Evolutionary conservation across 2,797 vertebrate genomes (phyloP).

Genomic region (Podargus strigoides): DNA sequence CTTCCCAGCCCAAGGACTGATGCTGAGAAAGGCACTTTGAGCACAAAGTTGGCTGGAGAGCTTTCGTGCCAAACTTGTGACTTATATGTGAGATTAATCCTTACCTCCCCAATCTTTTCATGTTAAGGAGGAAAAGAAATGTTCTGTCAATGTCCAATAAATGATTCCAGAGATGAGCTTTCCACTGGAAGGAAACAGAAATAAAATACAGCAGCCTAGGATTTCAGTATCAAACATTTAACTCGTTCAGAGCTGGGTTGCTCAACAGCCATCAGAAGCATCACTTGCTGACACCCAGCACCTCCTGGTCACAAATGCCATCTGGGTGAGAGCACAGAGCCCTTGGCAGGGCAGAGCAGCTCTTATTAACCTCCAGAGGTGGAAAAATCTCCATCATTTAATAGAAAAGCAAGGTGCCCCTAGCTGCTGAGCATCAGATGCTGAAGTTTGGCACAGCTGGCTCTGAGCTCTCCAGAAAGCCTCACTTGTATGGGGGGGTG

Average conservation of each 20-base stretch:
- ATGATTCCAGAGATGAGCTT: background rate
- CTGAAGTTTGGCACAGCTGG: background rate
- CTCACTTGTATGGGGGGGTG: rapidly evolving
- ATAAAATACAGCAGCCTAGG: background rate
- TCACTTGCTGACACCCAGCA: background rate
- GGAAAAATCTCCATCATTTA: background rate
- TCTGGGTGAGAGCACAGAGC: background rate
- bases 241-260: background rate
- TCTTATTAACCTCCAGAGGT: background rate
- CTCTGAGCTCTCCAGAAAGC: background rate
- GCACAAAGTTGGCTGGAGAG: background rate
- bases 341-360: background rate
- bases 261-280: background rate
- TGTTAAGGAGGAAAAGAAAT: background rate
- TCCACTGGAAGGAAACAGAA: background rate
- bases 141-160: background rate
- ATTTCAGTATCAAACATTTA: background rate
- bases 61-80: background rate
- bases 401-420: background rate
- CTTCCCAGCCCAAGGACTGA: background rate
- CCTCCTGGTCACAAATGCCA: background rate
- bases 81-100: background rate
- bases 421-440: background rate
- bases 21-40: conserved; percentile 28
- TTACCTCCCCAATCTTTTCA: background rate